phyloP scores from a whole-genome alignment of 1,140 invertebrate genomes.

The Monochamus saltuarius region DNA sequence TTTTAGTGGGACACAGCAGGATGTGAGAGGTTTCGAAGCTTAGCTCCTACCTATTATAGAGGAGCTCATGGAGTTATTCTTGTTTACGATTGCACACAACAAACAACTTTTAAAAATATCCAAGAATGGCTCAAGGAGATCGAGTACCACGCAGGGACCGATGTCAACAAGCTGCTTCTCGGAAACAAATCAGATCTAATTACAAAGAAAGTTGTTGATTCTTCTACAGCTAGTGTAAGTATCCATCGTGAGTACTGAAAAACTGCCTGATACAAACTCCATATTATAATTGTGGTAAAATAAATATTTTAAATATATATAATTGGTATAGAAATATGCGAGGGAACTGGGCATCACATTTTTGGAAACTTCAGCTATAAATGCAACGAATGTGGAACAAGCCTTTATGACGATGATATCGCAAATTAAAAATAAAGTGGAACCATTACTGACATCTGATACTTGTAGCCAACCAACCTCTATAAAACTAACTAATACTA shows the following conservation, averaged over 20 bases:
- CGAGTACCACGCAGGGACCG: conserved; percentile 98
- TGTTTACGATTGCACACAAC: conserved; percentile 98
- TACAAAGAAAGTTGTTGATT: conserved; percentile 93
- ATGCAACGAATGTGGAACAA: conserved; percentile 95
- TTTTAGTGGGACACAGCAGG: conserved; percentile 97
- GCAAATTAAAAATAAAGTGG: conserved; percentile 94
- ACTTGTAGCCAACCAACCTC: too few species aligned
- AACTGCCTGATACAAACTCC: too few species aligned
- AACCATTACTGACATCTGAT: conserved; percentile 61
- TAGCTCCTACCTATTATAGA: conserved; percentile 96
- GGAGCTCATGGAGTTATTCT: conserved; percentile 99
- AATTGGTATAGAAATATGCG: conserved; percentile 83
- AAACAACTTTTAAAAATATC: conserved; percentile 95
- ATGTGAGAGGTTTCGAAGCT: conserved; percentile 97
- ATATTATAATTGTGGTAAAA: too few species aligned
- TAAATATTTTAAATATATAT: too few species aligned
- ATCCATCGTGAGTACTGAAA: too few species aligned
- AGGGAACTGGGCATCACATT: conserved; percentile 96
- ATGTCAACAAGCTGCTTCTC: conserved; percentile 97
- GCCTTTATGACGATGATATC: conserved; percentile 98
- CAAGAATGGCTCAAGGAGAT: conserved; percentile 98
- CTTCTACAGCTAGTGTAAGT: conserved; percentile 85
- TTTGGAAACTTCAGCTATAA: conserved; percentile 97
- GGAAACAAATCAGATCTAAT: conserved; percentile 98
- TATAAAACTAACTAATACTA: too few species aligned